Percentiles rank a stretch among this genome's conserved stretches.
phyloP scores from a whole-genome alignment of 2,888 invertebrate genomes.

The Meganola albula region DNA sequence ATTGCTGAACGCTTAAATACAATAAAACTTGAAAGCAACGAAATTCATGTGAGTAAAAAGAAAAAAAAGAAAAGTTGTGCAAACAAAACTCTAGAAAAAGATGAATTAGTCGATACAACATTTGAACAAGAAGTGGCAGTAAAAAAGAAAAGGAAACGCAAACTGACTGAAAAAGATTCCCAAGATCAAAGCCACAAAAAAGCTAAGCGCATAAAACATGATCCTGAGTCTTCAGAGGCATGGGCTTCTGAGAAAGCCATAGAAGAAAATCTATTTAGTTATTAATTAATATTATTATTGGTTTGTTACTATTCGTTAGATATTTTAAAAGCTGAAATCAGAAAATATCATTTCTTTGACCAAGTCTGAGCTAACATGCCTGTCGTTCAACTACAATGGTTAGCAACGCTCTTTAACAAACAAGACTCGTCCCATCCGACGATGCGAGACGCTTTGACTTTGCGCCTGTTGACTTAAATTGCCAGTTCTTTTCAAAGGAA shows the following conservation, averaged over 20 bases:
- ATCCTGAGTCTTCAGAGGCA: conserved; percentile 40
- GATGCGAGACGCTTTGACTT: too few relatives aligned
- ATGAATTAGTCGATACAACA: conserved; percentile 10
- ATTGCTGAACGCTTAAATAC: conserved; percentile 35
- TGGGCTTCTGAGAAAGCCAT: conserved; percentile 65
- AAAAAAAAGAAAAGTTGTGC: conserved; percentile 26
- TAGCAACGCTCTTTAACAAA: too few relatives aligned
- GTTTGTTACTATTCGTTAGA: too few relatives aligned
- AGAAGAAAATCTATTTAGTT: conserved; percentile 61
- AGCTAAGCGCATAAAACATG: conserved; percentile 37
- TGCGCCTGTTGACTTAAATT: too few relatives aligned
- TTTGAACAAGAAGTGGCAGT: conserved; percentile 11
- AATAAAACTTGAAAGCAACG: conserved; percentile 5
- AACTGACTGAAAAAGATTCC: conserved; percentile 24
- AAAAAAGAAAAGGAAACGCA: conserved; percentile 41
- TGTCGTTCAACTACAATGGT: too few relatives aligned
- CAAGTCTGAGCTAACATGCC: too few relatives aligned
- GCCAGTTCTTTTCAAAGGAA: too few relatives aligned
- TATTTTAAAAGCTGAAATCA: too few relatives aligned
- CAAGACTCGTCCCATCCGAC: too few relatives aligned
- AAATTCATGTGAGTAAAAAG: conserved; percentile 17
- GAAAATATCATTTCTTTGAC: too few relatives aligned
- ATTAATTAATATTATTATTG: conserved; percentile 29
- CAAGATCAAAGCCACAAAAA: conserved; percentile 28
- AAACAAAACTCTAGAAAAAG: too few relatives aligned